Percentiles rank a stretch among this genome's conserved stretches.
Evolutionary conservation across 2,113 vertebrate genomes (phyloP).

Genomic region (Megaceryle maxima): DNA sequence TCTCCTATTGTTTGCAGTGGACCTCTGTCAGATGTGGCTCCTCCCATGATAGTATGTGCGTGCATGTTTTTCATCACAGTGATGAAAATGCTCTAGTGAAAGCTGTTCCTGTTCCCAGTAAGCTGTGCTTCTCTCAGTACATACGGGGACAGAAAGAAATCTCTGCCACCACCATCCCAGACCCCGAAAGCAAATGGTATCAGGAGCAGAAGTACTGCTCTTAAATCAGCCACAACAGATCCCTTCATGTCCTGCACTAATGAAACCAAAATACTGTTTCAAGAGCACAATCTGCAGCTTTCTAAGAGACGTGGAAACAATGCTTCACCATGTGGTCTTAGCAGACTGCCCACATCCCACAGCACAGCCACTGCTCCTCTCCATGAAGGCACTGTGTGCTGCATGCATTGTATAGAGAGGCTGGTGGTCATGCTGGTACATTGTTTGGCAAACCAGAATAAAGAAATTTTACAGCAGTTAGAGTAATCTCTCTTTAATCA

Average conservation of each 20-base stretch:
- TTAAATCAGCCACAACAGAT: not conserved
- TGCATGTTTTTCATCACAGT: not conserved
- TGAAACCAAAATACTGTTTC: not conserved
- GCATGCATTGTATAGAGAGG: not conserved
- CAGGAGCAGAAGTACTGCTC: not conserved
- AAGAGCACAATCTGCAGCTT: not conserved
- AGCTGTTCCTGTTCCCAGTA: not conserved
- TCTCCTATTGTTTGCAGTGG: not conserved
- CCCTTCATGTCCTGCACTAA: not conserved
- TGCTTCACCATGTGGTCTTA: accelerated
- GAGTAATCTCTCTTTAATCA: not conserved
- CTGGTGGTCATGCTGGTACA: not conserved
- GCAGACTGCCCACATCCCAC: not conserved
- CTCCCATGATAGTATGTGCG: not conserved
- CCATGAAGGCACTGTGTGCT: accelerated
- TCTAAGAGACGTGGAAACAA: not conserved
- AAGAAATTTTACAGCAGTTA: not conserved
- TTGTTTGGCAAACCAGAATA: not conserved
- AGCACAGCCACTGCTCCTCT: not conserved
- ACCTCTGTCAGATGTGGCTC: not conserved
- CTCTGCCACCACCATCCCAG: not conserved
- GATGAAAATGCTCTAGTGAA: not conserved
- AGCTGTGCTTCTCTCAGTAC: not conserved
- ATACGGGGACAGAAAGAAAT: not conserved
- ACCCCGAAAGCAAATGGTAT: not conserved